phyloP scores from a whole-genome alignment of 2,888 invertebrate species.

The Carterocephalus palaemon region DNA sequence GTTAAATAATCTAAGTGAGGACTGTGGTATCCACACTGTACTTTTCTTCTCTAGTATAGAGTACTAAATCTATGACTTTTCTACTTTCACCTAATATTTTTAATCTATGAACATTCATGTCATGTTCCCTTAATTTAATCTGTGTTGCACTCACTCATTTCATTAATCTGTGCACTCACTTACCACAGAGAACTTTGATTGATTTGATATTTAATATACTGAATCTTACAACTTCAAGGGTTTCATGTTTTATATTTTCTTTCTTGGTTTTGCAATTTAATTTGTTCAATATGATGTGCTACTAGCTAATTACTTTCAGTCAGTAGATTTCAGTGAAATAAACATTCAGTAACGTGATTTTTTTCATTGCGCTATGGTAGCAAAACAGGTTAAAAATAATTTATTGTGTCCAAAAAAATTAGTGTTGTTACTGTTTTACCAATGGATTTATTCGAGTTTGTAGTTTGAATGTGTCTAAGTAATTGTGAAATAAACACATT shows the following conservation, averaged over 20 bases:
- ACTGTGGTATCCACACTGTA: too few relatives aligned
- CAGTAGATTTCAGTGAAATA: conserved; percentile 9
- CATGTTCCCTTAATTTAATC: too few relatives aligned
- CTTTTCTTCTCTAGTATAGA: too few relatives aligned
- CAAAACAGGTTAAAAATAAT: conserved; percentile 40
- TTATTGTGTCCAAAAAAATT: conserved; percentile 28
- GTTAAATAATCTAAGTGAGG: too few relatives aligned
- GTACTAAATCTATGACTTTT: too few relatives aligned
- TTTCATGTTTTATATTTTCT: conserved; percentile 48
- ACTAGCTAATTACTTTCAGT: conserved; percentile 4
- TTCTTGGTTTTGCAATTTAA: conserved; percentile 31
- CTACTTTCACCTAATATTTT: too few relatives aligned
- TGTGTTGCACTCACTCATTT: too few relatives aligned
- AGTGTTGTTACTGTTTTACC: conserved; percentile 32
- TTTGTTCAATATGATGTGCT: conserved; percentile 29
- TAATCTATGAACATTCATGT: too few relatives aligned
- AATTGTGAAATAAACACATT: conserved; percentile 36
- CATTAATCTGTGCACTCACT: too few relatives aligned
- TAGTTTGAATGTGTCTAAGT: conserved; percentile 35
- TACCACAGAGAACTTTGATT: too few relatives aligned
- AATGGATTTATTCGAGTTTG: conserved; percentile 22
- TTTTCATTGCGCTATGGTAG: conserved; percentile 25
- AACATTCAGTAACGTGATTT: conserved; percentile 17
- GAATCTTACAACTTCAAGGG: conserved; percentile 55
- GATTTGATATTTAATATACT: too few relatives aligned